Evolutionary conservation across 35 echinoderm and acorn worm species (phyloP).

Genomic region (Strongylocentrotus purpuratus): DNA sequence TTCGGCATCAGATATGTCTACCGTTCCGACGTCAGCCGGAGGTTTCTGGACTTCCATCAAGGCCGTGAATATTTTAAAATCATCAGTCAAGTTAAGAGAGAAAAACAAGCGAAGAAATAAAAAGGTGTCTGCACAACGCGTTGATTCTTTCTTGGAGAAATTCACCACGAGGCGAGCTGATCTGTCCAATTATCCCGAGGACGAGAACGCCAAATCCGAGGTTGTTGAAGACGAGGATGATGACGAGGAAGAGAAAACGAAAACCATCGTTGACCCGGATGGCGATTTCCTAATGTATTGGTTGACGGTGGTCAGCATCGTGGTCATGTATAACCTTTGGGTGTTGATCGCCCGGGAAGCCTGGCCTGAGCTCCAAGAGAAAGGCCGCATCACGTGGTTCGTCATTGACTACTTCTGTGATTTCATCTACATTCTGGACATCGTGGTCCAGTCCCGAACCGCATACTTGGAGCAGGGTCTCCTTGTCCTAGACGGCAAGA

Average conservation of each 20-base stretch:
- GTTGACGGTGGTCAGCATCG: slow-evolving; percentile 70
- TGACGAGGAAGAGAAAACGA: slow-evolving; percentile 12
- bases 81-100: background rate
- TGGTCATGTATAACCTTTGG: slow-evolving; percentile 89
- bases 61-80: slow-evolving; percentile 5
- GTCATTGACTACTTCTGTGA: slow-evolving; percentile 77
- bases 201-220: slow-evolving; percentile 48
- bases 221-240: slow-evolving; percentile 43
- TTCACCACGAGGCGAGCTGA: slow-evolving; percentile 62
- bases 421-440: slow-evolving; percentile 82
- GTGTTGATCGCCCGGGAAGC: slow-evolving; percentile 73
- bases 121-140: slow-evolving; percentile 40
- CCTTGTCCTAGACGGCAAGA: slow-evolving; percentile 60
- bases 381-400: slow-evolving; percentile 61
- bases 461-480: slow-evolving; percentile 87
- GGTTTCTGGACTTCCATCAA: slow-evolving; percentile 46
- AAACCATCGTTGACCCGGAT: slow-evolving; percentile 67
- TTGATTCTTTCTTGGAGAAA: slow-evolving; percentile 70
- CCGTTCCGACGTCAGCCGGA: no score
- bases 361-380: slow-evolving; percentile 57
- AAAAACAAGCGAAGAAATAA: background rate
- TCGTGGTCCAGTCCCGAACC: slow-evolving; percentile 76
- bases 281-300: slow-evolving; percentile 82
- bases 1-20: background rate
- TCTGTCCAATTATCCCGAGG: background rate